Conservation (phyloP, 2,113 vertebrate species). For the Gopherus evgoodei region DNA sequence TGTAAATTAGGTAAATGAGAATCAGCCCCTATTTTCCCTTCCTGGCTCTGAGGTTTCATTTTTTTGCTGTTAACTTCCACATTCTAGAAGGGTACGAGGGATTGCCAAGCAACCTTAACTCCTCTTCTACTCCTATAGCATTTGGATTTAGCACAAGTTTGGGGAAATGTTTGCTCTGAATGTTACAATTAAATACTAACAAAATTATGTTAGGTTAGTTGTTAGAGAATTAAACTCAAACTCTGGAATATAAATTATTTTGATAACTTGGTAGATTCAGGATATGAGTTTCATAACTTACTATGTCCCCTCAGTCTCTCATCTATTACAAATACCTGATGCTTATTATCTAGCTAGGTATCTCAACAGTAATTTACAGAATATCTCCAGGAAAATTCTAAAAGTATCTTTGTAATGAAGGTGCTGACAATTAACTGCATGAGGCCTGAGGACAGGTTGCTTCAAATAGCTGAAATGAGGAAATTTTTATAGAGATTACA, state of each 20-base stretch:
- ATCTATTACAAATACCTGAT: not conserved
- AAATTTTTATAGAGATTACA: conserved; percentile 58
- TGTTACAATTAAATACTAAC: not conserved
- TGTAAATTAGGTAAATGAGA: not conserved
- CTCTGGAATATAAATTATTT: not conserved
- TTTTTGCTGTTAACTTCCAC: not conserved
- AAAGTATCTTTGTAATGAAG: not conserved
- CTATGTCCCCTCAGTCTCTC: not conserved
- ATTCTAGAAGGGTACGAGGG: not conserved
- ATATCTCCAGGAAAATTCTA: not conserved
- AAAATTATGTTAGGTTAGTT: not conserved
- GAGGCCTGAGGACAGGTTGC: not conserved
- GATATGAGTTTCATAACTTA: not conserved
- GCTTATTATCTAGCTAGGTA: not conserved
- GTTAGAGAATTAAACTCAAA: not conserved
- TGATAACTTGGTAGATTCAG: not conserved
- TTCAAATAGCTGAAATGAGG: too few species aligned
- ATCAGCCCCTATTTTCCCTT: not conserved
- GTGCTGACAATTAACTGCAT: conserved; percentile 20
- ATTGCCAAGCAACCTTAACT: not conserved
- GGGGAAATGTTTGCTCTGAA: not conserved
- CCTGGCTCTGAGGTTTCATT: not conserved
- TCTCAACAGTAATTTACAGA: not conserved
- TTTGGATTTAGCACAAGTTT: not conserved
- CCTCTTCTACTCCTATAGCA: not conserved